Base-by-base conservation (phyloP, 2,888 invertebrate genomes). In the Venusia cambrica region DNA sequence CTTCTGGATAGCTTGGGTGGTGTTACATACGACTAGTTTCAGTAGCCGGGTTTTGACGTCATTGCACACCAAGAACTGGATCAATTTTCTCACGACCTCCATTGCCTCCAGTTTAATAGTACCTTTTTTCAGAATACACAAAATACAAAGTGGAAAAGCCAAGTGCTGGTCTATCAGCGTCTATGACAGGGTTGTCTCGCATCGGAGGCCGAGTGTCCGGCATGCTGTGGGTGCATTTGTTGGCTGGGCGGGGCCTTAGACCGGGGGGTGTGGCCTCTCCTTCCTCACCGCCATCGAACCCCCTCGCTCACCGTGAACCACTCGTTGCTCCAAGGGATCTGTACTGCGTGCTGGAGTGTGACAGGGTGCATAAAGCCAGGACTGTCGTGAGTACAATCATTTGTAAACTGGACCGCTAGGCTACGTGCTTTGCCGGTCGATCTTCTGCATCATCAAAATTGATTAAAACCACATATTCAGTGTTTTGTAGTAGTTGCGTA, bases 301-400 rank as follows among this genome's bases (percentile, higher is more conserved):
- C 88, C 0, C 76, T 85, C 0, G 66, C 87, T 1, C 89, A 75
- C 1, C 77, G 87, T 0, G 68, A 85, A 1, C 89, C 75, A 1
- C 77, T 79, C 0, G 76, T 78, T 0, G 73, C 84, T 0, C 88
- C 89, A 45, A 88, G 97, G 45, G 99, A 99, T 79, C 88, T 99
- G 40, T 99, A 99, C 78, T 99, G 99, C 75, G 99, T 99, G 15
- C 89, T 99, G 42, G 99, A 99, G 78, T 97, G 98, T 67, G 98
- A 98, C 80, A 91, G 97, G 38, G 95, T 97, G 25, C 98, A 98
- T 80, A 97, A 97, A 84, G 98, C 98, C 14, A 89, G 98, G 36
- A 98, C 98, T 11, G 98, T 98, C 63, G 97, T 90, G 52, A 77
- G 89, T n/a, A n/a, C n/a, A n/a, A n/a, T n/a, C n/a, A n/a, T n/a